Base-by-base conservation (phyloP, 2,888 invertebrate species). In the Pheosia gnoma region DNA sequence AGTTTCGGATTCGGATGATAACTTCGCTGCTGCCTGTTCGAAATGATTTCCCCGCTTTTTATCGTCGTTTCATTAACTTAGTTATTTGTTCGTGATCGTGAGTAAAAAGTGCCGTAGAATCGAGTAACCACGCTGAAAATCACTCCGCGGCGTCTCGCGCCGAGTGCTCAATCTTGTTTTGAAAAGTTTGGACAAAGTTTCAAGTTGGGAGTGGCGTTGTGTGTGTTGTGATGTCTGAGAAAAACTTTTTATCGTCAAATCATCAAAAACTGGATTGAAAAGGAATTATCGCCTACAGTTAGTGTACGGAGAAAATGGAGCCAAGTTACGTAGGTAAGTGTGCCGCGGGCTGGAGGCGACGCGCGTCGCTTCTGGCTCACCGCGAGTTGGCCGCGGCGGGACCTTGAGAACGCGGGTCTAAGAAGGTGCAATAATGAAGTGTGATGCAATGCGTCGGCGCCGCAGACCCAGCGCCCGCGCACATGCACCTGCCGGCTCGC, bases 301-400 rank as follows among this genome's bases (percentile, higher is more conserved):
- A 79, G 75, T 69, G 69, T 64, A 74, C 62, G 65, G 68, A 61
- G 77, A 85, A 80, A 72, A 90, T 90, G 90, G 92, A 93, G 79
- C 75, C 87, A 13, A 89, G 83, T 82, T 84, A 79, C 76, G 87
- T 90, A 66, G 92, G 92, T 93, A 78, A 90, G 92, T 89, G 70
- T 47, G 55, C 45, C 56, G 57, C 39, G 47, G 43, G 60, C 65
- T 59, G 59, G 62, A 25, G 66, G 63, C 62, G 60, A 52, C 60
- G 61, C 49, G 56, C 57, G 65, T 60, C 62, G 68, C 63, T 7
- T 3, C 13, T n/a, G 56, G 57, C 63, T 58, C 53, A 53, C 56
- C 58, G 41, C 58, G 66, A 64, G 63, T 66, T 62, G 70, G 62
- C 55, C 60, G 67, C 57, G 61, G 71, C 70, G 65, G 77, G 85